Evolutionary conservation across 2,797 vertebrate species (phyloP).

Genomic region (Chelmon rostratus): DNA sequence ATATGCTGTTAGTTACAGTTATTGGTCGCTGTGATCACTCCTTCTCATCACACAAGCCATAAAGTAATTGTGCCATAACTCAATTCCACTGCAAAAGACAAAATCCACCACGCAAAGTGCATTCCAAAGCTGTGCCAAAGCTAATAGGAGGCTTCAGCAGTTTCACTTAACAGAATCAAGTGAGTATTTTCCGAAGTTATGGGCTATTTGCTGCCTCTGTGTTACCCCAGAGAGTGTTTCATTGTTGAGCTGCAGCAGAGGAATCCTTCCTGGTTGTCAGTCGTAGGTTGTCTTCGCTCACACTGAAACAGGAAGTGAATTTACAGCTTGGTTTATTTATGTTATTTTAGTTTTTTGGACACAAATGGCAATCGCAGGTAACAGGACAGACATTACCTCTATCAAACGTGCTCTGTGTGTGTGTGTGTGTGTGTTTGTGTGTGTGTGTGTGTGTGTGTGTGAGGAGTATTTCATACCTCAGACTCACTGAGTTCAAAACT

Average conservation of each 20-base stretch:
- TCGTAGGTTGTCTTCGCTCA: not conserved
- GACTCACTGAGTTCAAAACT: not conserved
- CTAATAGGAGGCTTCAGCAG: slow-evolving; percentile 9
- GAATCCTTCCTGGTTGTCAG: not conserved
- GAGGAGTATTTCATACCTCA: not conserved
- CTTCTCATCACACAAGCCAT: not conserved
- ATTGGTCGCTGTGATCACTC: not conserved
- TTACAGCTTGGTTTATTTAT: not conserved
- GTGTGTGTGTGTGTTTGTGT: not conserved
- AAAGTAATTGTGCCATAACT: not conserved
- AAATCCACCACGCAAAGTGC: slow-evolving; percentile 10
- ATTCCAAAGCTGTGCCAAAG: slow-evolving; percentile 9
- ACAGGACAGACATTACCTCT: not conserved
- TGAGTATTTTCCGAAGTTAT: not conserved
- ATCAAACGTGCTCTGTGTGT: not conserved
- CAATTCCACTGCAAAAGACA: not conserved
- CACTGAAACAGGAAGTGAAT: not conserved
- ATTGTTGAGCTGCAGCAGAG: not conserved
- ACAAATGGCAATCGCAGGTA: not conserved
- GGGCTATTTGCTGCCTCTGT: not conserved
- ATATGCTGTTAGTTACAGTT: not conserved
- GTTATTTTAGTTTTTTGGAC: not conserved
- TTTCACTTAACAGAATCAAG: slow-evolving; percentile 1
- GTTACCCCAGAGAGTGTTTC: not conserved
- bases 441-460: not conserved